Base-by-base conservation (phyloP, 2,888 invertebrate genomes). In the Spisula subtruncata region DNA sequence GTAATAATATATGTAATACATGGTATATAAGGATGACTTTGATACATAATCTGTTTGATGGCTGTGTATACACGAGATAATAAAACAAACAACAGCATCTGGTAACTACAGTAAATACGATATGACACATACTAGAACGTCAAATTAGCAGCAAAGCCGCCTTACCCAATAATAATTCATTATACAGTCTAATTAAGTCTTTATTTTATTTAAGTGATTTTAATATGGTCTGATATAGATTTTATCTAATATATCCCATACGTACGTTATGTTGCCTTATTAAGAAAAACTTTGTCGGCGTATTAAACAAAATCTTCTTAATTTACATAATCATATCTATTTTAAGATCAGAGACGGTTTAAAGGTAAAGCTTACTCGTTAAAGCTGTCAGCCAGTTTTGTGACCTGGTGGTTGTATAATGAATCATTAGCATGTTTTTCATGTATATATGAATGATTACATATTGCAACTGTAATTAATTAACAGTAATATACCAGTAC, bases 261-360 rank as follows among this genome's bases (percentile, higher is more conserved):
- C 56, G n/a, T 6, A 66, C 60, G 18, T 51, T 51, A 51, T 60
- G n/a, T 20, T n/a, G n/a, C 60, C 60, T 60, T 25, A 60, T 60
- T n/a, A 71, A 75, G 75, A 35, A 75, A 29, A 12, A 32, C 41
- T 75, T 66, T n/a, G 25, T 32, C 12, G 8, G 75, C 35, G 75
- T 32, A 14, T 75, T 75, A 75, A 75, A 75, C 35, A 75, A 75
- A 51, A 66, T 66, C 35, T 32, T 25, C 32, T 75, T 14, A 32
- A 75, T 75, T 75, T 75, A 6, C 75, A 75, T 75, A 75, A 75
- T 75, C n/a, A 75, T 35, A 32, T 75, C 75, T 75, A 75, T 75
- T 75, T 75, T 75, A 75, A 75, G 75, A 75, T 32, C 20, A 12
- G 8, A 6, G n/a, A 25, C 6, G 25, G 10, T 66, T 66, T 66